phyloP scores from a whole-genome alignment of 2,888 invertebrate species.

The Labia minor region DNA sequence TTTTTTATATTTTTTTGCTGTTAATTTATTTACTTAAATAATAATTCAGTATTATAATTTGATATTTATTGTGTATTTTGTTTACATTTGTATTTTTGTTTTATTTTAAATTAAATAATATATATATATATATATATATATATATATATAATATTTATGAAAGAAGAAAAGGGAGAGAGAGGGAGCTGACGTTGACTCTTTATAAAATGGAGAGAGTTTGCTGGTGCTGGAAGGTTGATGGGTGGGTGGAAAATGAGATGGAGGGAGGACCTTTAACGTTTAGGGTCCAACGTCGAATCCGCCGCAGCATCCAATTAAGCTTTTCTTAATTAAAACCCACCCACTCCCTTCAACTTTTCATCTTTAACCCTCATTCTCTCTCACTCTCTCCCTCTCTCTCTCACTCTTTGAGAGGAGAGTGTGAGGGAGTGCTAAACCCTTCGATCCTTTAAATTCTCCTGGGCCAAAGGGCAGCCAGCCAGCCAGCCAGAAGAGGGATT shows the following conservation, averaged over 20 bases:
- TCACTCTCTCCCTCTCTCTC: neutral
- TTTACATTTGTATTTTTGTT: too few relatives aligned
- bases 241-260: neutral
- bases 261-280: neutral
- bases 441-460: neutral
- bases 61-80: too few relatives aligned
- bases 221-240: neutral
- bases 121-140: too few relatives aligned
- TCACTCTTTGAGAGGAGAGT: neutral
- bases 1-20: too few relatives aligned
- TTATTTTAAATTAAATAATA: too few relatives aligned
- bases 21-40: too few relatives aligned
- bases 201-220: too few relatives aligned
- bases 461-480: neutral
- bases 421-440: neutral
- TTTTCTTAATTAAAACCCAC: conserved; percentile 3
- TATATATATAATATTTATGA: too few relatives aligned
- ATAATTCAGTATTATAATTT: too few relatives aligned
- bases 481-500: neutral
- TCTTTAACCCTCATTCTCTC: neutral
- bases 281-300: conserved; percentile 1
- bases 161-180: too few relatives aligned
- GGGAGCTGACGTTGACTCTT: too few relatives aligned
- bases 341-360: neutral
- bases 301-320: conserved; percentile 13